phyloP scores from a whole-genome alignment of 1,140 invertebrate genomes.

The Cherax destructor region DNA sequence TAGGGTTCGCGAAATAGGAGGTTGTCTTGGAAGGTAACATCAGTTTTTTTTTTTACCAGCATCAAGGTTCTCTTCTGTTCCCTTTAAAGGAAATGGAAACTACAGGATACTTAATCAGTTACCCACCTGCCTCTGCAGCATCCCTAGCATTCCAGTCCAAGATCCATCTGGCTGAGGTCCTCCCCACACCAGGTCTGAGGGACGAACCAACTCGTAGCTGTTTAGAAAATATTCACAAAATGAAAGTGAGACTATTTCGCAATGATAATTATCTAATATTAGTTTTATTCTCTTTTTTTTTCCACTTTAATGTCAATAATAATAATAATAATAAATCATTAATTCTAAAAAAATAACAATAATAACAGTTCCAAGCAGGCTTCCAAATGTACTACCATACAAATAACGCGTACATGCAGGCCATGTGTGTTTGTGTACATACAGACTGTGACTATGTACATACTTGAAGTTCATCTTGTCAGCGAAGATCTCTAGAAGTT shows the following conservation, averaged over 20 bases:
- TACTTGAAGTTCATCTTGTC: slow-evolving; percentile 18
- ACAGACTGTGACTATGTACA: not conserved
- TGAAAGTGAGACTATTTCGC: no score
- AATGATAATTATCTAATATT: no score
- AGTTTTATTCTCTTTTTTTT: no score
- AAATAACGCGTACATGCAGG: not conserved
- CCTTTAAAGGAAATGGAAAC: no score
- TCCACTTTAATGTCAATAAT: no score
- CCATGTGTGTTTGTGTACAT: not conserved
- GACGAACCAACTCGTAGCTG: slow-evolving; percentile 38
- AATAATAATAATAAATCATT: no score
- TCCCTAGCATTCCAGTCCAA: slow-evolving; percentile 44
- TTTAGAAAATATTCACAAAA: no score
- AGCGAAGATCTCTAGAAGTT: slow-evolving; percentile 31
- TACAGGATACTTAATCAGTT: not conserved
- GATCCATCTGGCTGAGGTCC: slow-evolving; percentile 35
- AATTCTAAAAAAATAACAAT: no score
- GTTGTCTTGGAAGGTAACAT: no score
- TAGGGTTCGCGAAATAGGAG: no score
- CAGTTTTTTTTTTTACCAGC: no score
- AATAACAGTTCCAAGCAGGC: no score
- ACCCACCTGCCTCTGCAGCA: slow-evolving; percentile 42
- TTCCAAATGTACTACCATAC: not conserved
- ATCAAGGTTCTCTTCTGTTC: not conserved
- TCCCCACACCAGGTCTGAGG: slow-evolving; percentile 39